Conservation (phyloP, 2,888 invertebrate species). For the Eupithecia vulgata region DNA sequence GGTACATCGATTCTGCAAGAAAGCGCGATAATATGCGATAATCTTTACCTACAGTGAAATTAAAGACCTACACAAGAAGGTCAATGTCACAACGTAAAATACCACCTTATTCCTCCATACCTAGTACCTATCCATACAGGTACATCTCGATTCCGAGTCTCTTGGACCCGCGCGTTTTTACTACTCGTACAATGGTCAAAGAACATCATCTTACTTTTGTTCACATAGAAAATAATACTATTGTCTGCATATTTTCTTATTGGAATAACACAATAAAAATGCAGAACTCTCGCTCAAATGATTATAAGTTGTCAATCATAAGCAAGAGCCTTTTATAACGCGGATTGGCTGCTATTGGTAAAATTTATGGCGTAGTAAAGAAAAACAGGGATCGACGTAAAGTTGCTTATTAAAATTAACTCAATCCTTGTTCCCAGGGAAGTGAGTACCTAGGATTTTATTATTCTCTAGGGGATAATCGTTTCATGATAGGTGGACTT, state of each 20-base stretch:
- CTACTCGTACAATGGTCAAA: neutral
- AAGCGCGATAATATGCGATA: too few species aligned
- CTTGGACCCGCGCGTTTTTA: neutral
- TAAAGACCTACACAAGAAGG: too few species aligned
- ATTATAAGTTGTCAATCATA: slow-evolving; percentile 1
- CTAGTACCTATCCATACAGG: too few species aligned
- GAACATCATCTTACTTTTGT: too few species aligned
- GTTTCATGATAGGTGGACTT: slow-evolving; percentile 3
- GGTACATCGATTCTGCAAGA: too few species aligned
- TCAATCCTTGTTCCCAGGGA: slow-evolving; percentile 8
- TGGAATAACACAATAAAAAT: neutral
- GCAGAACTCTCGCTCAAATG: neutral
- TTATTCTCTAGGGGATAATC: neutral
- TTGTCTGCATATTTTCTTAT: neutral
- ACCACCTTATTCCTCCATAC: too few species aligned
- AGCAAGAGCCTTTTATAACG: neutral
- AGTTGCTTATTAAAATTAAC: slow-evolving; percentile 10
- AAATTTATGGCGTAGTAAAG: slow-evolving; percentile 8
- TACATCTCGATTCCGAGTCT: too few species aligned
- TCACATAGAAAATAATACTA: too few species aligned
- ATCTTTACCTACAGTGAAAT: too few species aligned
- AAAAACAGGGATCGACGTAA: neutral
- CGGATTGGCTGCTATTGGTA: neutral
- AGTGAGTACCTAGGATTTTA: slow-evolving; percentile 1
- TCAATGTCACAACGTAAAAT: too few species aligned